phyloP scores from a whole-genome alignment of 2,888 invertebrate species.

The Eumerus sabulonum region DNA sequence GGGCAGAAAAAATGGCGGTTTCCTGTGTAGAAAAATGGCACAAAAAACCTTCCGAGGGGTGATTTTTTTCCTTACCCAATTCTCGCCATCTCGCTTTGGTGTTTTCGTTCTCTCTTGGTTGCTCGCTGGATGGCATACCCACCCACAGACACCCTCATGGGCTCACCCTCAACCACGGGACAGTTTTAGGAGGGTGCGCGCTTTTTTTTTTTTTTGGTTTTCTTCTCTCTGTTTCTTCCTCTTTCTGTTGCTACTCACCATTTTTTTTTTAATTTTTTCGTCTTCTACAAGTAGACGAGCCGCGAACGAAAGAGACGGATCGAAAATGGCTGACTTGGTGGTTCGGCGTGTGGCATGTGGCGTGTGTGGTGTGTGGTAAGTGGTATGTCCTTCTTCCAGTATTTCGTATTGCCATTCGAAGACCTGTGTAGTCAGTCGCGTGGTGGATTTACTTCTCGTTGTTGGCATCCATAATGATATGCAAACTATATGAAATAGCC shows the following conservation, averaged over 20 bases:
- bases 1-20: constrained; percentile 72
- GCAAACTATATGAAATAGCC: constrained; percentile 67
- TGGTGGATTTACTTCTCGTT: constrained; percentile 65
- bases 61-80: constrained; percentile 35
- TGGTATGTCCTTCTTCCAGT: constrained; percentile 45
- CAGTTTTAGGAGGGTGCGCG: constrained; percentile 41
- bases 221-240: too few relatives aligned
- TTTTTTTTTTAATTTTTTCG: constrained; percentile 32
- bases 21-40: constrained; percentile 67
- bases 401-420: constrained; percentile 32
- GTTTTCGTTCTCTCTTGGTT: too few relatives aligned
- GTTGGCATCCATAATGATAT: constrained; percentile 70
- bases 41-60: constrained; percentile 46
- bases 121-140: too few relatives aligned
- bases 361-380: constrained; percentile 17
- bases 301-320: constrained; percentile 60
- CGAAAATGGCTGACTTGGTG: constrained; percentile 65
- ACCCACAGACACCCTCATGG: constrained; percentile 33
- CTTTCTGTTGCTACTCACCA: constrained; percentile 38
- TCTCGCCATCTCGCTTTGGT: constrained; percentile 7
- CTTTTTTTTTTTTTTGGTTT: constrained; percentile 32
- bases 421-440: constrained; percentile 27
- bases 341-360: too few relatives aligned
- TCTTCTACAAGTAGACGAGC: constrained; percentile 2
- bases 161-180: constrained; percentile 14